Conservation (phyloP, 2,797 vertebrate genomes). For the Dryobates pubescens region DNA sequence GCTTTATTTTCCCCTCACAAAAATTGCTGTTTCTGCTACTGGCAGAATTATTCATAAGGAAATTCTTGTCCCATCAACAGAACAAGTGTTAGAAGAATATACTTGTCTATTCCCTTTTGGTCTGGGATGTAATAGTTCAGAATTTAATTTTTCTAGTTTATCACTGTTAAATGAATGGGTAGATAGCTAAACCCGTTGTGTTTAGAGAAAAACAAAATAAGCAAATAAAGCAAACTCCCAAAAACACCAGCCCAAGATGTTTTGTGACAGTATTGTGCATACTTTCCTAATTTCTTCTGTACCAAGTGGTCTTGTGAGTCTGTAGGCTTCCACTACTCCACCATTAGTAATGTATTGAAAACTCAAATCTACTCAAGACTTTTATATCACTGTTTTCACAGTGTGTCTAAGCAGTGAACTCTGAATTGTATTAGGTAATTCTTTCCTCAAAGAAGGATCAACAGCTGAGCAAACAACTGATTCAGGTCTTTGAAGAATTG, state of each 20-base stretch:
- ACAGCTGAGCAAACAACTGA: background rate
- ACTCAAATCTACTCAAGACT: background rate
- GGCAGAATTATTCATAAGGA: background rate
- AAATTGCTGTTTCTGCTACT: background rate
- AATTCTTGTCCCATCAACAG: conserved; percentile 16
- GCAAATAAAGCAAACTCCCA: background rate
- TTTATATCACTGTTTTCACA: background rate
- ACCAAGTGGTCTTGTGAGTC: background rate
- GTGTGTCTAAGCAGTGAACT: background rate
- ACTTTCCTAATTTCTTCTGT: background rate
- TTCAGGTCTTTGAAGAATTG: background rate
- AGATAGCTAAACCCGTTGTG: background rate
- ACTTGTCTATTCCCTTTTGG: background rate
- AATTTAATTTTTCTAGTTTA: background rate
- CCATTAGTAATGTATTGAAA: background rate
- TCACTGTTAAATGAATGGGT: background rate
- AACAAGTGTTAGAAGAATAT: background rate
- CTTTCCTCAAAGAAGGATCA: background rate
- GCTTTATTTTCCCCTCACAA: background rate
- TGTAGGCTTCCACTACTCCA: background rate
- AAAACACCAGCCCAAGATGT: background rate
- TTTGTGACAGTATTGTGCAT: background rate
- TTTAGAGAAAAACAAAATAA: background rate
- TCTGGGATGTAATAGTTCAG: background rate
- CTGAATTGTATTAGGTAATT: background rate